Base-by-base conservation (phyloP, 2,113 vertebrate species). In the Tricholaema leucomelas region DNA sequence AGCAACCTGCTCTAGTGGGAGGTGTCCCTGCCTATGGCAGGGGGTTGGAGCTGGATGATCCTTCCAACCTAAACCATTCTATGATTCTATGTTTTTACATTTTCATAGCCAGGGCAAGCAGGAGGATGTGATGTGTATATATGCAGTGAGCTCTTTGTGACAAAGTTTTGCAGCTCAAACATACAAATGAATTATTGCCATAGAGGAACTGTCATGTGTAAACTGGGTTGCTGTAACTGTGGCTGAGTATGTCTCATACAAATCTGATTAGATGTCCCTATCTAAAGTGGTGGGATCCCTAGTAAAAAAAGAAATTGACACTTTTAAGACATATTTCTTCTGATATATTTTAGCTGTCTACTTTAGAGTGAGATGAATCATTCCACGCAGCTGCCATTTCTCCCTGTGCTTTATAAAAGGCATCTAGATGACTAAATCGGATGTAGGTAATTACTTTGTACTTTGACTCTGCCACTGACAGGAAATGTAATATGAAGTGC, bases 371-470 rank as follows among this genome's bases (percentile, higher is more conserved):
- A 95, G 85, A 93, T 91, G 93, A 93, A 91, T 96, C 91, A 89
- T 61, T 87, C 67, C 33, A 91, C 28, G 70, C 90, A 96, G 91
- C 85, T 96, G 91, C 87, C 69, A 71, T 94, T 94, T 81, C 91
- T 89, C 52, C 60, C 28, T 30, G 12, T 80, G 60, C 28, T 87
- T 92, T 89, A 85, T 66, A 87, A 86, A 96, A 94, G 75, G 31
- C 90, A 92, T 89, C 75, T 63, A 95, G 81, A 94, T 92, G 67
- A 96, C 91, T 96, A 91, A 85, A 95, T 95, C 75, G 20, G 94
- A 94, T 94, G 75, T 92, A 92, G 86, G 91, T 93, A 95, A 95
- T 95, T 93, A 95, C 91, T 94, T 93, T 92, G 87, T 93, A 81
- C 85, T 94, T 89, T 83, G 78, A 67, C 82, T 91, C 69, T 80